Percentiles rank a stretch among this genome's conserved stretches.
Evolutionary conservation across 2,888 invertebrate species (phyloP).

Genomic region (Pedicia rivosa): DNA sequence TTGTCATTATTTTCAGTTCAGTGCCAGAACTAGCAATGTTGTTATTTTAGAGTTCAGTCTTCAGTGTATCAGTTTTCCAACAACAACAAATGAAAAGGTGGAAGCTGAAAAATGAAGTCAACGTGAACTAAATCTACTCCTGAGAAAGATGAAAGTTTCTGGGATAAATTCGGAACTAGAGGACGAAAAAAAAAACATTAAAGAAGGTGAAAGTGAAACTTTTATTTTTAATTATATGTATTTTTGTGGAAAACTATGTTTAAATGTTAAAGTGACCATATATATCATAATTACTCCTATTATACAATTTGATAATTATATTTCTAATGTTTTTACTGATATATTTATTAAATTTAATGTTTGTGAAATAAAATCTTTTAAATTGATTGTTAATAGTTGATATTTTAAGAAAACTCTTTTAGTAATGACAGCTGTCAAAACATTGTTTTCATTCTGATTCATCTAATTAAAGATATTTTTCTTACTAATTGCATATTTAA

Average conservation of each 20-base stretch:
- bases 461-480: not conserved
- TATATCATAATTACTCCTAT: not conserved
- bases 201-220: constrained; percentile 60
- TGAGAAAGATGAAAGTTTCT: constrained; percentile 83
- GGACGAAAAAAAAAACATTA: constrained; percentile 86
- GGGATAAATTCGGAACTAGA: constrained; percentile 92
- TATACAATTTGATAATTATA: not conserved
- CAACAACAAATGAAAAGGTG: no score
- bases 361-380: no score
- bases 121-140: no score
- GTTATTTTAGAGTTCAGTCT: no score
- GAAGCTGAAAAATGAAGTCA: no score
- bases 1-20: no score
- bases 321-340: not conserved
- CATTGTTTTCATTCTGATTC: not conserved
- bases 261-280: not conserved
- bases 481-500: no score
- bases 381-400: no score
- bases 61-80: no score
- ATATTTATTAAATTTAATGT: no score
- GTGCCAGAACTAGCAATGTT: no score
- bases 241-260: not conserved
- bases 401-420: no score
- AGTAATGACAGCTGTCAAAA: not conserved
- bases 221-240: not conserved